phyloP scores from a whole-genome alignment of 2,888 invertebrate species.

The Leucophora obtusa region DNA sequence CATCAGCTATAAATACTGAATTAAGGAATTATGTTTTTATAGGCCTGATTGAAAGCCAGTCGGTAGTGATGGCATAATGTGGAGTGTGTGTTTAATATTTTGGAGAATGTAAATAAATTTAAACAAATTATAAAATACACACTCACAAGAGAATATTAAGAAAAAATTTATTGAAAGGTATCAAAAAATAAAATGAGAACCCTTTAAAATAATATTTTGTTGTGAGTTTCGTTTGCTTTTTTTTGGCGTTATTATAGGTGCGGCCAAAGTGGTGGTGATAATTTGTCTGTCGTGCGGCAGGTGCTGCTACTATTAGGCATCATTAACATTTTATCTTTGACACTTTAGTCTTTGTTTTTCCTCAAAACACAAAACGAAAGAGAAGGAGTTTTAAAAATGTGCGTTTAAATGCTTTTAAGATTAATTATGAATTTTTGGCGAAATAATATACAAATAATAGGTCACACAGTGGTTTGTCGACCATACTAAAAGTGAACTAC shows the following conservation, averaged over 20 bases:
- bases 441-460: not conserved
- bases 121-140: slow-evolving; percentile 49
- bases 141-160: slow-evolving; percentile 23
- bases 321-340: slow-evolving; percentile 67
- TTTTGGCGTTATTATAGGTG: slow-evolving; percentile 37
- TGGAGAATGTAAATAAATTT: slow-evolving; percentile 52
- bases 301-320: slow-evolving; percentile 67
- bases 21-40: no score
- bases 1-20: no score
- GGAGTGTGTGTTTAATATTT: not conserved
- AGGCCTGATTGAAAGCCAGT: not conserved
- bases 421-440: slow-evolving; percentile 8
- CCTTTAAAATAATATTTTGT: not conserved
- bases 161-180: slow-evolving; percentile 2
- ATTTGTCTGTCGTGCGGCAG: slow-evolving; percentile 65
- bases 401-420: not conserved
- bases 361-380: not conserved
- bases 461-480: not conserved
- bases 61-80: not conserved
- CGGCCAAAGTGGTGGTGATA: slow-evolving; percentile 52
- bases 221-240: not conserved
- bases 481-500: no score
- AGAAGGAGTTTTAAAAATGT: slow-evolving; percentile 16
- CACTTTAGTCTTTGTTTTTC: slow-evolving; percentile 54
- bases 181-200: not conserved